Base-by-base conservation (phyloP, 2,888 invertebrate species). In the Aspidiotus destructor region DNA sequence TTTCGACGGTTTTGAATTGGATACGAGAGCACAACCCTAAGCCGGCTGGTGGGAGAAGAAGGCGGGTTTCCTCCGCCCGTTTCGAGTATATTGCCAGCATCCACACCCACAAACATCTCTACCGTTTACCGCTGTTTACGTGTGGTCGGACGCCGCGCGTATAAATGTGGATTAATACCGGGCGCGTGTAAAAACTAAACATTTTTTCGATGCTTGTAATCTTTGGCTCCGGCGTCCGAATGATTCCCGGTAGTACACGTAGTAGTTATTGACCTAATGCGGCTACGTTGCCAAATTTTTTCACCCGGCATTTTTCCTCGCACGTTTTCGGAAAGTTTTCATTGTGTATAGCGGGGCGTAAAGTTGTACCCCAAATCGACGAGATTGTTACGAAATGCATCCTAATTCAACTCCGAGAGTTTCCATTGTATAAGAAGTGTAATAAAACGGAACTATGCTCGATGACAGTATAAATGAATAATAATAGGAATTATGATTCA, bases 1-100 rank as follows among this genome's bases (percentile, higher is more conserved):
- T 48, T 48, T 48, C 48, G 48, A 48, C 48, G 48, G 48, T 48
- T 48, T 48, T n/a, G 48, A n/a, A n/a, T n/a, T n/a, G 48, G 48
- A 48, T n/a, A n/a, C 48, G 11, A 11, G 2, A 48, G 48, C 48
- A 48, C 48, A 48, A n/a, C 48, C 48, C 48, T 48, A 2, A 48
- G 48, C 48, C 11, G 48, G 11, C 48, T 48, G 48, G 48, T 48
- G 48, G 48, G 48, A 48, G 48, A 48, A 48, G n/a, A 48, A 48
- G 48, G 48, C 48, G 48, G 48, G 2, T 48, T 48, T 48, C n/a
- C 48, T 48, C 48, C 48, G 48, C 48, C 48, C 48, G 48, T 48
- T 48, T 48, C 48, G n/a, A 13, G 6, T 11, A 13, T 48, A 13
- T 48, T n/a, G 48, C 48, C 48, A 11, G 48, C 48, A 48, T 48